These are phyloP conservation scores for Latrodectus geometricus DNA, from an alignment of 1,140 invertebrate genomes.

Conservation along the genomic window DNA sequence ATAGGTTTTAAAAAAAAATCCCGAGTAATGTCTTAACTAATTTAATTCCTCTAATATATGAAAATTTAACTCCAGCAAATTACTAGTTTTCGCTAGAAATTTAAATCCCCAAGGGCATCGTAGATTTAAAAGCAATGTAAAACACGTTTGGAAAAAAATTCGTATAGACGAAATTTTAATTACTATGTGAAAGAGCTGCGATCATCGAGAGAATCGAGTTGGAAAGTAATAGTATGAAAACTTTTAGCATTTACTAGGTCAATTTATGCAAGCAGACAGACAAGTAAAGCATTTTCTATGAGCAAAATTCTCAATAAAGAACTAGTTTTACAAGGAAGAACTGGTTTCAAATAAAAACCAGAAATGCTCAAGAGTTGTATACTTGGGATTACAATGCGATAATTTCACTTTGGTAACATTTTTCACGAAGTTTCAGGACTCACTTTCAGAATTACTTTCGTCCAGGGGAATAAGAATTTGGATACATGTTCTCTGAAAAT, in stretches of 20 bases:
- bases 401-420: background rate
- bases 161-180: background rate
- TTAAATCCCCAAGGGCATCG: too few species aligned
- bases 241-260: constrained; percentile 17
- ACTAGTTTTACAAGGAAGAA: constrained; percentile 15
- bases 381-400: too few species aligned
- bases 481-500: too few species aligned
- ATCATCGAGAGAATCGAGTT: background rate
- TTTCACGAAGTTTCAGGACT: background rate
- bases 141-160: too few species aligned
- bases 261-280: background rate
- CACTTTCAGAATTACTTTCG: background rate
- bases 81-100: too few species aligned
- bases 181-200: background rate
- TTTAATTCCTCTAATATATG: too few species aligned
- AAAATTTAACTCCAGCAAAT: too few species aligned
- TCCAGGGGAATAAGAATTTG: background rate
- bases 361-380: background rate
- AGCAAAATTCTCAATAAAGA: background rate
- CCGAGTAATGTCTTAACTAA: too few species aligned
- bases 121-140: too few species aligned
- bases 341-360: background rate
- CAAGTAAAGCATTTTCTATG: background rate
- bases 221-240: constrained; percentile 12
- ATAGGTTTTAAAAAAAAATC: too few species aligned